Evolutionary conservation across 2,888 invertebrate species (phyloP).

Genomic region (Leucophenga maculata): DNA sequence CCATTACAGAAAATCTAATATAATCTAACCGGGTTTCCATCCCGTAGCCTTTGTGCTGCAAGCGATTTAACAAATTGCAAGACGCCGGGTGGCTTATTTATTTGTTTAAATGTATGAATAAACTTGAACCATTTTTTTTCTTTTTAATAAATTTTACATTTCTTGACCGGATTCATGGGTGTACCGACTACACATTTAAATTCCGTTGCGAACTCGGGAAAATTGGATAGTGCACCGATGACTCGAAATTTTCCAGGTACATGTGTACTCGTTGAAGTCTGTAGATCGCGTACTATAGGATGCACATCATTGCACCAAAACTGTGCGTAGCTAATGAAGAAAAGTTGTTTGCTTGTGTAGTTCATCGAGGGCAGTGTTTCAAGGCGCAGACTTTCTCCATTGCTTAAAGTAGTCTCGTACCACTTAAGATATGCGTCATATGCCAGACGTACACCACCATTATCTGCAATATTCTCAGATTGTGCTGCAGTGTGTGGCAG

Average conservation of each 20-base stretch:
- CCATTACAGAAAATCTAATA: no score
- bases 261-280: conserved; percentile 53
- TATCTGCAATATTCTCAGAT: conserved; percentile 69
- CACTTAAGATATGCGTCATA: conserved; percentile 64
- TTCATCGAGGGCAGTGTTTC: conserved; percentile 59
- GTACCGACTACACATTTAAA: conserved; percentile 56
- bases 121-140: no score
- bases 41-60: no score
- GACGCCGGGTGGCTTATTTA: no score
- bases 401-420: conserved; percentile 44
- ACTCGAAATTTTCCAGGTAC: conserved; percentile 60
- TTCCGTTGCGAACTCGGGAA: conserved; percentile 62
- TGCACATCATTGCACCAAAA: conserved; percentile 64
- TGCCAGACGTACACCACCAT: conserved; percentile 67
- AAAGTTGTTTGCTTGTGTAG: conserved; percentile 63
- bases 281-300: conserved; percentile 39
- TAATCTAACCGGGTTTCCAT: no score
- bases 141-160: conserved; percentile 62
- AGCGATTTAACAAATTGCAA: no score
- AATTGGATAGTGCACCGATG: conserved; percentile 64
- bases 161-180: conserved; percentile 61
- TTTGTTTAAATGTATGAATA: not conserved
- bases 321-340: conserved; percentile 68
- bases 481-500: conserved; percentile 56
- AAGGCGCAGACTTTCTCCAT: conserved; percentile 33